Evolutionary conservation across 2,113 vertebrate species (phyloP).

Genomic region (Xenopus laevis): DNA sequence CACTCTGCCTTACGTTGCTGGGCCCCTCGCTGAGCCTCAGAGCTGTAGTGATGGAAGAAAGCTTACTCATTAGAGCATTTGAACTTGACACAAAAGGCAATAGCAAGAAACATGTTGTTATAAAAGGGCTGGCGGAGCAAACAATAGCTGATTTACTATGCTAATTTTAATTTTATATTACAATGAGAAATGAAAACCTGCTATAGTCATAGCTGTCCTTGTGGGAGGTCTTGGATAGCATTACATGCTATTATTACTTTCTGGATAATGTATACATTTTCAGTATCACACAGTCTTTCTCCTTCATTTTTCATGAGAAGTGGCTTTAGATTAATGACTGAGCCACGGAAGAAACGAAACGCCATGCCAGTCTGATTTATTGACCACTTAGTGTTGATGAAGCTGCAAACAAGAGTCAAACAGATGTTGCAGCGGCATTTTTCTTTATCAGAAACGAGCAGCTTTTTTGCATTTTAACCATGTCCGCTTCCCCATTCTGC

Average conservation of each 20-base stretch:
- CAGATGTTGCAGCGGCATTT: conserved; percentile 85
- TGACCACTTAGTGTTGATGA: conserved; percentile 95
- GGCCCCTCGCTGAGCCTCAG: neutral
- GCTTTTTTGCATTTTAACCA: conserved; percentile 57
- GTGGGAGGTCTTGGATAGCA: conserved; percentile 50
- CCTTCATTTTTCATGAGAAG: conserved; percentile 73
- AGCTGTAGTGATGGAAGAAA: conserved; percentile 10
- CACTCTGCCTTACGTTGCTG: neutral
- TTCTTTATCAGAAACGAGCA: conserved; percentile 73
- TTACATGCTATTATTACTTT: conserved; percentile 53
- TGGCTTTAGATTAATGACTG: conserved; percentile 78
- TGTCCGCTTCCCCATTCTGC: conserved; percentile 7
- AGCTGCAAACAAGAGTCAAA: conserved; percentile 87
- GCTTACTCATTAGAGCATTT: neutral
- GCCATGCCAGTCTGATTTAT: conserved; percentile 87
- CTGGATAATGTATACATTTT: conserved; percentile 54
- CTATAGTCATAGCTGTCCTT: neutral
- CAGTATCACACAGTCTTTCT: conserved; percentile 53
- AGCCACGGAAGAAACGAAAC: conserved; percentile 70
- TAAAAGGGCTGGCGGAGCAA: neutral
- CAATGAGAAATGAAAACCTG: conserved; percentile 15
- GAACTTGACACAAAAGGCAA: conserved; percentile 7
- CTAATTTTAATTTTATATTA: neutral
- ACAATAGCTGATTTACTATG: conserved; percentile 24
- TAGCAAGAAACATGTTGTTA: neutral